A percentile compares a stretch with the other conserved stretches of the same genome.
These are phyloP conservation scores for Oryzias celebensis DNA, from an alignment of 2,113 vertebrate species.

Conservation along the genomic window DNA sequence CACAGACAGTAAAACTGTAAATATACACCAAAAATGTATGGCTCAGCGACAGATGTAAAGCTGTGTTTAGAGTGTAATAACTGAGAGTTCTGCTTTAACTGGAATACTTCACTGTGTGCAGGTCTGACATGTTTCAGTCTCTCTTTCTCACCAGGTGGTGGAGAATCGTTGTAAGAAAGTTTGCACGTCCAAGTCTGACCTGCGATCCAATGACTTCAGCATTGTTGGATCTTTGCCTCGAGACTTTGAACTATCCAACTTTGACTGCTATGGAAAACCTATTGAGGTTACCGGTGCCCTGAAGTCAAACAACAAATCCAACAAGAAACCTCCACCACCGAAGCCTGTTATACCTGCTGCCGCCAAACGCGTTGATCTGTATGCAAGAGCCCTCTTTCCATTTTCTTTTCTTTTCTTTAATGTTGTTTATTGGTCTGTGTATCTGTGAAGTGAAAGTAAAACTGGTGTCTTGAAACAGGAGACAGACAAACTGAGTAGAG, in stretches of 20 bases:
- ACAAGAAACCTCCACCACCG: slow-evolving; percentile 90
- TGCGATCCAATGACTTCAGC: slow-evolving; percentile 97
- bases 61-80: too few relatives aligned
- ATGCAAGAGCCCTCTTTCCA: slow-evolving; percentile 92
- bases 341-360: slow-evolving; percentile 95
- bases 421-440: slow-evolving; percentile 97
- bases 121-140: too few relatives aligned
- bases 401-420: slow-evolving; percentile 98
- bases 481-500: too few relatives aligned
- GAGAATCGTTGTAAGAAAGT: slow-evolving; percentile 98
- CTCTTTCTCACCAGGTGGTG: slow-evolving; percentile 80
- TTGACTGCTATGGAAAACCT: slow-evolving; percentile 98
- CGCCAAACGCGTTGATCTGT: slow-evolving; percentile 95
- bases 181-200: slow-evolving; percentile 96
- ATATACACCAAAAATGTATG: too few relatives aligned
- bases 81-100: too few relatives aligned
- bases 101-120: too few relatives aligned
- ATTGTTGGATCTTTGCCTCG: slow-evolving; percentile 96
- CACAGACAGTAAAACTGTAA: too few relatives aligned
- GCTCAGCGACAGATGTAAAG: too few relatives aligned
- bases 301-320: slow-evolving; percentile 90
- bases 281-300: slow-evolving; percentile 87
- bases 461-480: neutral
- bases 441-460: slow-evolving; percentile 78
- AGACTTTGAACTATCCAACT: slow-evolving; percentile 99